Base-by-base conservation (phyloP, 1,140 invertebrate species). In the Choristoneura fumiferana region DNA sequence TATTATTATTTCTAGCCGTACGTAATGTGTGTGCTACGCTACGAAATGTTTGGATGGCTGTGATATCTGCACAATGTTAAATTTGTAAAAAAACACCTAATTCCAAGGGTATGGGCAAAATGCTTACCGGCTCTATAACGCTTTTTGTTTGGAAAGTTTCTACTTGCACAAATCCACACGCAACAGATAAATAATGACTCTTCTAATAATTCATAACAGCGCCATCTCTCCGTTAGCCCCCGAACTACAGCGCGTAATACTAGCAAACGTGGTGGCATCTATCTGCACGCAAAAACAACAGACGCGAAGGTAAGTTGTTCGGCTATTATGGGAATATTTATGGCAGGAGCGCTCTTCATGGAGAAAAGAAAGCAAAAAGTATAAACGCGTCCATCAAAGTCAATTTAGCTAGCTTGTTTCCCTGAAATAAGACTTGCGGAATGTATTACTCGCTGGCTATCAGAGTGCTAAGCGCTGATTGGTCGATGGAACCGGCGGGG, bases 401-500 rank as follows among this genome's bases (percentile, higher is more conserved):
- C 56, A 45, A 37, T 17, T 38, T 10, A 39, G 34, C 54, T 56
- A 56, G 39, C 40, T 65, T 53, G 22, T 63, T 60, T 63, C 58
- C 22, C 29, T 57, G 54, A 22, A 45, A 62, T 49, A 61, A 58
- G 57, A 56, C 40, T 45, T 54, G 53, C 43, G 38, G 12, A 67
- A 66, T 53, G 59, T 68, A 75, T 68, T 75, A 71, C 76, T 43
- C 70, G 60, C 60, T 61, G 63, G 67, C 71, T 60, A 62, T 62
- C 54, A 60, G 53, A 63, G 52, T 73, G 67, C 83, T 84, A 62
- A 60, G 68, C 74, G 76, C 78, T 85, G 76, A 88, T 88, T 88
- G 85, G 85, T 62, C 54, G 70, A 35, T 36, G 13, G 59, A 68
- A 78, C 64, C 78, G 84, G 84, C 78, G 84, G 85, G 83, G 85